Evolutionary conservation across 2,888 invertebrate genomes (phyloP).

Genomic region (Callosobruchus maculatus): DNA sequence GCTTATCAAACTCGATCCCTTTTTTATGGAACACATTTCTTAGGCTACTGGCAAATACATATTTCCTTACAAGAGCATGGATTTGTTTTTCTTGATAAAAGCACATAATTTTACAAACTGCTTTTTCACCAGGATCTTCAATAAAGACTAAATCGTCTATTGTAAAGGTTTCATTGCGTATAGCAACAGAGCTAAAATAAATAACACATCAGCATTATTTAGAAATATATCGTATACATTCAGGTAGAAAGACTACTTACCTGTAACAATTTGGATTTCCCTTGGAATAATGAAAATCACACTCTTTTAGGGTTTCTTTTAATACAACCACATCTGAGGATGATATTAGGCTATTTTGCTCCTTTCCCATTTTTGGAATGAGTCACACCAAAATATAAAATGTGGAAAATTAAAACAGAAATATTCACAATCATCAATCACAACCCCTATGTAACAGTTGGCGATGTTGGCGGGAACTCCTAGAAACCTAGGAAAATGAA

Average conservation of each 20-base stretch:
- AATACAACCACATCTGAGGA: neutral
- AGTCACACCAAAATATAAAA: too few species aligned
- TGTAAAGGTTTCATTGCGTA: neutral
- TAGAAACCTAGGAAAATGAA: too few species aligned
- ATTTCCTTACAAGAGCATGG: conserved; percentile 20
- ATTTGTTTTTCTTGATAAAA: conserved; percentile 6
- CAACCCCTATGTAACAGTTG: too few species aligned
- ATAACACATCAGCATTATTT: neutral
- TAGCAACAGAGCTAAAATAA: neutral
- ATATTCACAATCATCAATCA: too few species aligned
- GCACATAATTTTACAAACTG: conserved; percentile 9
- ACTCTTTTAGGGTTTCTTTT: neutral
- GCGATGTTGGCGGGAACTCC: too few species aligned
- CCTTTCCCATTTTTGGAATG: neutral
- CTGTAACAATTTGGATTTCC: neutral
- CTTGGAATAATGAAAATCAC: neutral
- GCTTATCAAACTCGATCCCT: conserved; percentile 18
- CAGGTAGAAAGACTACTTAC: neutral
- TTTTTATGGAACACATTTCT: conserved; percentile 10
- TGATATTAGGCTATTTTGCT: neutral
- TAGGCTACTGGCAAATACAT: conserved; percentile 22
- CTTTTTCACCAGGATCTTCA: neutral
- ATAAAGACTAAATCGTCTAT: neutral
- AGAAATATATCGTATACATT: neutral
- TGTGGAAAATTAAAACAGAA: too few species aligned